Evolutionary conservation across 2,113 vertebrate species (phyloP).

Genomic region (Drymodes brunneopygia): DNA sequence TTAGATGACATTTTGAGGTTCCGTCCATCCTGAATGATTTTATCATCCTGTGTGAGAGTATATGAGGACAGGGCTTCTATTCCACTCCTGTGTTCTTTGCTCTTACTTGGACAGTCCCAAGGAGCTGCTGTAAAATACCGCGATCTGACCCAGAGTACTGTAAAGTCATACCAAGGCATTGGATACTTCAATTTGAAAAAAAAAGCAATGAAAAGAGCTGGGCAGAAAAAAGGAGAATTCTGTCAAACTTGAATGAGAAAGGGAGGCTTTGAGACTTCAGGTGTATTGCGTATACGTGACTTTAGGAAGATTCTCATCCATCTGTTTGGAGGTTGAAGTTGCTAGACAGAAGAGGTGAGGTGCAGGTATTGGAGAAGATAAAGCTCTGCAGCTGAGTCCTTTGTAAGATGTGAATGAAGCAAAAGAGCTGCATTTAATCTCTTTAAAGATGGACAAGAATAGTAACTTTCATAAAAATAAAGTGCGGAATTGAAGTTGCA

Average conservation of each 20-base stretch:
- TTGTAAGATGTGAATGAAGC: background rate
- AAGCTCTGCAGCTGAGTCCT: background rate
- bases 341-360: background rate
- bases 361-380: background rate
- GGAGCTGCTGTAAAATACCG: background rate
- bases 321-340: background rate
- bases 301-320: background rate
- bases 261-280: background rate
- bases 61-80: background rate
- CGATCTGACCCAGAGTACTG: background rate
- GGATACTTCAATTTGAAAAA: rapidly evolving
- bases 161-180: background rate
- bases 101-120: background rate
- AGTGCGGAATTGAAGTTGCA: background rate
- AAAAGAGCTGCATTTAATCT: background rate
- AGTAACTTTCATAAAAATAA: background rate
- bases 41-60: background rate
- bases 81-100: background rate
- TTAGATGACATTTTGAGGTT: background rate
- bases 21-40: background rate
- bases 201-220: background rate
- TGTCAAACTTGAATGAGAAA: background rate
- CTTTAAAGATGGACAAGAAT: background rate
- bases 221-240: background rate
- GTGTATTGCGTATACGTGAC: background rate